Evolutionary conservation across 2,888 invertebrate genomes (phyloP).

Genomic region (Catocala nupta): DNA sequence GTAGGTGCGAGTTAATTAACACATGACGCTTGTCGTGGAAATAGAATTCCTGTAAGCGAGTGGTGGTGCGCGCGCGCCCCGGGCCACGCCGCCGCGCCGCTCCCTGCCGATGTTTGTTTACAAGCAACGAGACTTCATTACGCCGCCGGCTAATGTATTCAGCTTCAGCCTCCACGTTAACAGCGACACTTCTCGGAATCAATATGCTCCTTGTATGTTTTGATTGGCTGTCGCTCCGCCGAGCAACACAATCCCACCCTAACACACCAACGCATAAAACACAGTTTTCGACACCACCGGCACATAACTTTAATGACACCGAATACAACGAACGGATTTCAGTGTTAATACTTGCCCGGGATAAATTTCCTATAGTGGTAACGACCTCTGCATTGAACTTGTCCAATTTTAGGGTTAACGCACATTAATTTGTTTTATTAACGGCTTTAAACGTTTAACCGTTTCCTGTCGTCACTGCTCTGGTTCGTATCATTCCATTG

Average conservation of each 20-base stretch:
- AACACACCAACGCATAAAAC: conserved; percentile 67
- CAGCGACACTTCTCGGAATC: conserved; percentile 88
- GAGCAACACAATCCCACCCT: conserved; percentile 68
- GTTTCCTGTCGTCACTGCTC: conserved; percentile 79
- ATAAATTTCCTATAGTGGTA: conserved; percentile 86
- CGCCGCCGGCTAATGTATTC: conserved; percentile 87
- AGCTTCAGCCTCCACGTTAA: conserved; percentile 87
- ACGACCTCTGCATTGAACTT: conserved; percentile 86
- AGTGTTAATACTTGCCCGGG: conserved; percentile 84
- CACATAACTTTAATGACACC: conserved; percentile 80
- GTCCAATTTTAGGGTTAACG: conserved; percentile 86
- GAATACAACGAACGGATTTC: conserved; percentile 86
- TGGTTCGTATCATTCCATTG: conserved; percentile 71
- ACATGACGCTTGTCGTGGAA: conserved; percentile 86
- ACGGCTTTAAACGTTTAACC: conserved; percentile 80
- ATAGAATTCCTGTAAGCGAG: conserved; percentile 84
- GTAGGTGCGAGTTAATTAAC: conserved; percentile 87
- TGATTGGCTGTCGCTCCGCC: conserved; percentile 79
- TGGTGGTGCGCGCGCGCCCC: conserved; percentile 78
- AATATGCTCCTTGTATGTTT: conserved; percentile 88
- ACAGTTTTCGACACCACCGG: conserved; percentile 65
- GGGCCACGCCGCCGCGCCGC: conserved; percentile 59
- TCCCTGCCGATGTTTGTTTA: conserved; percentile 82
- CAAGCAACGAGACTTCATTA: conserved; percentile 87
- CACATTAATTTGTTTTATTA: conserved; percentile 86